Evolutionary conservation across 2,797 vertebrate species (phyloP).

Genomic region (Nothura maculosa): DNA sequence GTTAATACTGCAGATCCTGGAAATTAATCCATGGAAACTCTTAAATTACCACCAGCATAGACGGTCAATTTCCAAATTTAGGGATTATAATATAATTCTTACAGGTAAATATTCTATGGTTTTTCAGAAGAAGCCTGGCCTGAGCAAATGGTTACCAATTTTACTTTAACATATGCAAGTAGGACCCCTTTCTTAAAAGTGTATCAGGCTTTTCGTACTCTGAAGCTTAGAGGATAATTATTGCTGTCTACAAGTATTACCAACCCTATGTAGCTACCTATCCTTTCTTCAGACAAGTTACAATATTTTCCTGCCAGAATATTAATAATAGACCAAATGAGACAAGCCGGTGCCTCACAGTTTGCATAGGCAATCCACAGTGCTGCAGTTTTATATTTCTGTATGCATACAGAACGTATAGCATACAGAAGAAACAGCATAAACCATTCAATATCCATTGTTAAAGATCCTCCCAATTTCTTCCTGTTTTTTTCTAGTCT

Average conservation of each 20-base stretch:
- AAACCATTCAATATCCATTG: not conserved
- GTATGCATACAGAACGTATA: not conserved
- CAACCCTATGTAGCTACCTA: not conserved
- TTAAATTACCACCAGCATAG: not conserved
- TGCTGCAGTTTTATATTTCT: not conserved
- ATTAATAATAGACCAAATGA: not conserved
- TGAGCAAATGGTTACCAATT: not conserved
- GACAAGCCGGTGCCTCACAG: not conserved
- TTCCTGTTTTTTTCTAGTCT: not conserved
- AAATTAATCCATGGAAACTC: not conserved
- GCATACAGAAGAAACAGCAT: not conserved
- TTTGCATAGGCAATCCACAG: not conserved
- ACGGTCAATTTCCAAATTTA: not conserved
- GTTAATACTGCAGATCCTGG: not conserved
- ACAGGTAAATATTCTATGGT: not conserved
- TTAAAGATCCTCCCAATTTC: not conserved
- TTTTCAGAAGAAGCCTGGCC: not conserved
- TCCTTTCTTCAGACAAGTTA: not conserved
- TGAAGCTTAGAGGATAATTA: not conserved
- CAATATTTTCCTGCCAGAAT: not conserved
- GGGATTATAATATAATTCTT: not conserved
- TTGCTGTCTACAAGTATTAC: not conserved
- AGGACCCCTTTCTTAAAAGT: not conserved
- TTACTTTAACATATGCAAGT: not conserved
- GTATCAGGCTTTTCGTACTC: not conserved